These are phyloP conservation scores for Sebastes taczanowskii DNA, from an alignment of 2,797 vertebrate genomes.

Conservation along the genomic window DNA sequence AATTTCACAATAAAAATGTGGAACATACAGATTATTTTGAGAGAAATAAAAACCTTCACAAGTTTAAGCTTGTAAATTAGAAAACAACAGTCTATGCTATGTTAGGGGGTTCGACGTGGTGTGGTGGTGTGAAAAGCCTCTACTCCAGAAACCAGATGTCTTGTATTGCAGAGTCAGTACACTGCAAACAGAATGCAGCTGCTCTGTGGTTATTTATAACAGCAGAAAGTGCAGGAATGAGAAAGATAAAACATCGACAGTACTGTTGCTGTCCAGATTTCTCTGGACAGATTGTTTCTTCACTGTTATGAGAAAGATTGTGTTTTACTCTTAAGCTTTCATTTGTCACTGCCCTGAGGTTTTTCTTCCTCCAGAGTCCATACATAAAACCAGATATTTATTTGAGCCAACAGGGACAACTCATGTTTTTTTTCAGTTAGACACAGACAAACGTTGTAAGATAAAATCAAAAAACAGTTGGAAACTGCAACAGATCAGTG, in stretches of 20 bases:
- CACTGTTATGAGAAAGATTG: background rate
- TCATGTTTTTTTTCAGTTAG: background rate
- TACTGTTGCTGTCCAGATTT: slow-evolving; percentile 6
- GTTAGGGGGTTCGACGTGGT: background rate
- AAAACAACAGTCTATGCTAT: background rate
- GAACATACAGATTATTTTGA: background rate
- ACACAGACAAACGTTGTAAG: background rate
- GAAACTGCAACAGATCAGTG: background rate
- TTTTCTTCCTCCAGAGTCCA: background rate
- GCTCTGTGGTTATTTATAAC: slow-evolving; percentile 26
- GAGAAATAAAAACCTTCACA: background rate
- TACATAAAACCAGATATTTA: background rate
- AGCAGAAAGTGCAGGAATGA: background rate
- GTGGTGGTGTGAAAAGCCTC: background rate
- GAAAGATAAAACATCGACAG: slow-evolving; percentile 11
- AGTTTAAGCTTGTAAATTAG: background rate
- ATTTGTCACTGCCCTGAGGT: slow-evolving; percentile 22
- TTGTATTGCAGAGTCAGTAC: slow-evolving; percentile 19
- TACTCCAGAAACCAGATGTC: slow-evolving; percentile 9
- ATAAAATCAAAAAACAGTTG: background rate
- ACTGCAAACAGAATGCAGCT: slow-evolving; percentile 13
- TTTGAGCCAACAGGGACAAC: slow-evolving; percentile 4
- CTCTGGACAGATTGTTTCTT: background rate
- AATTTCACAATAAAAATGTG: slow-evolving; percentile 1
- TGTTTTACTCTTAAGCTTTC: background rate